Conservation (phyloP, 1,140 invertebrate genomes). For the Drosophila ironensis region DNA sequence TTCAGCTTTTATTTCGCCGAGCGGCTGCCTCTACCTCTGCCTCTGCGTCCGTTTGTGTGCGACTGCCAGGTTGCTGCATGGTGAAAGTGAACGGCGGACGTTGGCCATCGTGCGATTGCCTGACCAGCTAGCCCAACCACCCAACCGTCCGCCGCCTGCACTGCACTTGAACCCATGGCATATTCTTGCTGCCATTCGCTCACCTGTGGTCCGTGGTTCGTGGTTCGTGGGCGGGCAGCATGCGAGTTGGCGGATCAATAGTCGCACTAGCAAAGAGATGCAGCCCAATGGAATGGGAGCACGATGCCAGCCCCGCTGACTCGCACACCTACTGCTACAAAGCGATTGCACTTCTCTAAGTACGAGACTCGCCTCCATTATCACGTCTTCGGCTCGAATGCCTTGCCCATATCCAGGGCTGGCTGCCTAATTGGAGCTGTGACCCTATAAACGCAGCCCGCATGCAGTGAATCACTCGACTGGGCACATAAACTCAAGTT, state of each 20-base stretch:
- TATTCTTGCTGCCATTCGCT: conserved; percentile 12
- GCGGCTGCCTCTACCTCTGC: conserved; percentile 10
- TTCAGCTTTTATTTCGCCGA: conserved; percentile 50
- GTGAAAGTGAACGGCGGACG: conserved; percentile 65
- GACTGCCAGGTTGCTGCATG: conserved; percentile 59
- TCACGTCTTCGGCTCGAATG: conserved; percentile 23
- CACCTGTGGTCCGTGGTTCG: conserved; percentile 22
- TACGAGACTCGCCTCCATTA: conserved; percentile 10
- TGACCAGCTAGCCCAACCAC: too few species aligned
- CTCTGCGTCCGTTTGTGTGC: conserved; percentile 22
- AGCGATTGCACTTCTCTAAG: not conserved
- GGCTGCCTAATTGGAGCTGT: conserved; percentile 28
- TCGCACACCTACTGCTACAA: not conserved
- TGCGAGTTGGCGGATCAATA: conserved; percentile 14
- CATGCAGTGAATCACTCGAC: conserved; percentile 14
- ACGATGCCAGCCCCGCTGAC: not conserved
- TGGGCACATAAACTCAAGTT: conserved; percentile 10
- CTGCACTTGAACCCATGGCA: conserved; percentile 24
- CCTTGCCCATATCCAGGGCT: conserved; percentile 18
- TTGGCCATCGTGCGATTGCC: conserved; percentile 27
- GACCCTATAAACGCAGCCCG: conserved; percentile 29
- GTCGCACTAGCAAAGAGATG: conserved; percentile 9
- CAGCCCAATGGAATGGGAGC: not conserved
- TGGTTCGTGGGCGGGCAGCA: conserved; percentile 10
- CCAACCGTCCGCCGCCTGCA: too few species aligned